Conservation (phyloP, 2,797 vertebrate species). For the Crenichthys baileyi region DNA sequence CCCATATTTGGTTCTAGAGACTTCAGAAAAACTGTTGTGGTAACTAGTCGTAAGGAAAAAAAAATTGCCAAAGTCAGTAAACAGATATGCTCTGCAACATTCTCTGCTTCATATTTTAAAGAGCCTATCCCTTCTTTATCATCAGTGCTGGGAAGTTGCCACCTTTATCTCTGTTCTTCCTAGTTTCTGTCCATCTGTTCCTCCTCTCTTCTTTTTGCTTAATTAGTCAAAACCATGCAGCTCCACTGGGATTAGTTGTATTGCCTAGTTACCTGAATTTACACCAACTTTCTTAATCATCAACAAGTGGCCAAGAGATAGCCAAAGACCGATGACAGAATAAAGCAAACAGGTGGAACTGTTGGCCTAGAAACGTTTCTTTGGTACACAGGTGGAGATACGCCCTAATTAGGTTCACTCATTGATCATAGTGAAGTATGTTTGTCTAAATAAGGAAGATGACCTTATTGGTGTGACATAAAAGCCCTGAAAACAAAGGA, state of each 20-base stretch:
- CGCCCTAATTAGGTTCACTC: background rate
- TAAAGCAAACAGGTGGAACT: conserved; percentile 2
- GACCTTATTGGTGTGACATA: conserved; percentile 23
- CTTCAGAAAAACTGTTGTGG: background rate
- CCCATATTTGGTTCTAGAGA: background rate
- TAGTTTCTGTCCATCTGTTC: conserved; percentile 3
- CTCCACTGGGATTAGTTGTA: conserved; percentile 28
- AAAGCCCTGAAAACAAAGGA: conserved; percentile 13
- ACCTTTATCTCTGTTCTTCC: conserved; percentile 13
- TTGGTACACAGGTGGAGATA: conserved; percentile 10
- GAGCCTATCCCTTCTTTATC: conserved; percentile 12
- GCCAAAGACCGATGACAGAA: background rate
- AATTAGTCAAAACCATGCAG: conserved; percentile 45
- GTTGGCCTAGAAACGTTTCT: conserved; percentile 17
- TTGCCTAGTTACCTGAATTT: background rate
- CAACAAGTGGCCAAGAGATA: conserved; percentile 44
- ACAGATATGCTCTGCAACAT: background rate
- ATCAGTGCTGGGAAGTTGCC: conserved; percentile 35
- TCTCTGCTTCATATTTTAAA: background rate
- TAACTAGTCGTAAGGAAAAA: background rate
- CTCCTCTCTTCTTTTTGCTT: conserved; percentile 1
- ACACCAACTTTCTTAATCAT: conserved; percentile 36
- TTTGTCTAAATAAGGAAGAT: conserved; percentile 27
- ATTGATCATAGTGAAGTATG: conserved; percentile 36
- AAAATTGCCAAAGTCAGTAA: background rate